Evolutionary conservation across 2,888 invertebrate species (phyloP), one percentile per base, ranked within the genome.

Genomic region (Pyrgus malvae): DNA sequence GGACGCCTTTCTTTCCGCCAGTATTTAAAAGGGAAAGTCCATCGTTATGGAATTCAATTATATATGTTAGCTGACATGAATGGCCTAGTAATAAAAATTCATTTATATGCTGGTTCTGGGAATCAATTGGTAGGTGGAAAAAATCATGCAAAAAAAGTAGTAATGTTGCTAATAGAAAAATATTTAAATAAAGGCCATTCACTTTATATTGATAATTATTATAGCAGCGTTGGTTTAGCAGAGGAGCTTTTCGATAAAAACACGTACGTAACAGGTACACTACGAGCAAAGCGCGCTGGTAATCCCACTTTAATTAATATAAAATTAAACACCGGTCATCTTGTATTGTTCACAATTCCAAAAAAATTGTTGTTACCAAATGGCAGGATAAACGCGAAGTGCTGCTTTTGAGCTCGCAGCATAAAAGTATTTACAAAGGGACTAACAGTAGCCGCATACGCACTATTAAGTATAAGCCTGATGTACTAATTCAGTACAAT

Each of bases 81-180:
- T 16, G 42, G 42, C 3, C 14, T 42, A 14, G 9, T 42, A 27
- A 9, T n/a, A 16, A 70, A 71, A 59, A 59, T 70, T 57, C 56
- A 62, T 12, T 54, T 71, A 14, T 76, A 74, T 59, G 68, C 66
- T 41, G 71, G 75, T 19, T 45, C 58, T 21, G 19, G 19, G 31
- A 58, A 58, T 23, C 50, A 50, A 33, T 40, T 60, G 57, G 59
- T 64, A 8, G 69, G 67, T 44, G 70, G 70, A 25, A 64, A 62
- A 59, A 66, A 64, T 11, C 68, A 72, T 56, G 58, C 62, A 1
- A 59, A 58, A 21, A 62, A 67, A 53, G 60, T 68, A 16, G 65
- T 69, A 2, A 38, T 62, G 41, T 27, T 62, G 38, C 56, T 69
- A 11, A 44, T 66, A 46, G 44, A 62, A 54, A 57, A 57, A 54